Conservation (phyloP, 2,888 invertebrate species). For the Cerastis rubricosa region DNA sequence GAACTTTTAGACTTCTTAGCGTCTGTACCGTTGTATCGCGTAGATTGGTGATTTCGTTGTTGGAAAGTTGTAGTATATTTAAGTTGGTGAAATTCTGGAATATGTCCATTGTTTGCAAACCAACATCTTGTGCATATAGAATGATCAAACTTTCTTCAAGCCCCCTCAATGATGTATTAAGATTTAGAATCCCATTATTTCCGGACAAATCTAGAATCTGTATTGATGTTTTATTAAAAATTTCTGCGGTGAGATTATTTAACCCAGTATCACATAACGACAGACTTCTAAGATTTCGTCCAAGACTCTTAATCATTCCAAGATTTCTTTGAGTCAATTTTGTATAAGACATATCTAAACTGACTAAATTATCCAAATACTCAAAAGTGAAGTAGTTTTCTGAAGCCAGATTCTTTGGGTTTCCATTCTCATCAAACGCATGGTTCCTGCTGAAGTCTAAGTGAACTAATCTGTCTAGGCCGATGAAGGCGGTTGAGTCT, state of each 20-base stretch:
- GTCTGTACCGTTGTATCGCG: slow-evolving; percentile 71
- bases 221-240: slow-evolving; percentile 85
- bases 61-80: slow-evolving; percentile 84
- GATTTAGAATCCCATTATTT: slow-evolving; percentile 83
- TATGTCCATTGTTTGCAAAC: slow-evolving; percentile 80
- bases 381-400: slow-evolving; percentile 67
- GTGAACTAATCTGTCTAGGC: slow-evolving; percentile 82
- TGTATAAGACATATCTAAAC: slow-evolving; percentile 81
- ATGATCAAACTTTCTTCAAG: slow-evolving; percentile 83
- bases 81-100: slow-evolving; percentile 82
- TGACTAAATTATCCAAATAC: slow-evolving; percentile 70
- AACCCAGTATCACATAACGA: slow-evolving; percentile 87
- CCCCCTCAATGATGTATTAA: slow-evolving; percentile 79
- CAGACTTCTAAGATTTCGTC: slow-evolving; percentile 73
- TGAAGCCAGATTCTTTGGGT: slow-evolving; percentile 61
- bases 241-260: slow-evolving; percentile 73
- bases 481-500: slow-evolving; percentile 80
- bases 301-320: slow-evolving; percentile 67
- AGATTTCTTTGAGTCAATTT: slow-evolving; percentile 70
- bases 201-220: slow-evolving; percentile 90
- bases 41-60: slow-evolving; percentile 88
- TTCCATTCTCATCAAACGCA: slow-evolving; percentile 64
- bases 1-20: slow-evolving; percentile 82
- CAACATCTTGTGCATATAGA: slow-evolving; percentile 84
- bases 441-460: slow-evolving; percentile 90